Conservation (phyloP, 2,113 vertebrate genomes). For the Pomatorhinus ruficollis region DNA sequence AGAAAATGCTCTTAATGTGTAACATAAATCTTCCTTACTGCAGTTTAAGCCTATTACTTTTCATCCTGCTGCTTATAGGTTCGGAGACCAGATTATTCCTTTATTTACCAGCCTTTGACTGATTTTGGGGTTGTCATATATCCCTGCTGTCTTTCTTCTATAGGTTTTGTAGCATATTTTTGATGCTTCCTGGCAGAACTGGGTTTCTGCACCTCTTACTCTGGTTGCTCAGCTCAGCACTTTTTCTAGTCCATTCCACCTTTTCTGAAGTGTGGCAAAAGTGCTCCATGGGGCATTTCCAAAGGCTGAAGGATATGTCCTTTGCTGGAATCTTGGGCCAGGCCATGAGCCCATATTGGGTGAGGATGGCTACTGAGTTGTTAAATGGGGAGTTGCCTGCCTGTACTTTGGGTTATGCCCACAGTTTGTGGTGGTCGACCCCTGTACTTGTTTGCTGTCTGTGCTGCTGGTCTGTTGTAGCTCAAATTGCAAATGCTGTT, state of each 20-base stretch:
- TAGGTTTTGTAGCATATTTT: not conserved
- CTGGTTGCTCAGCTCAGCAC: not conserved
- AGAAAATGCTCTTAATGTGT: constrained; percentile 21
- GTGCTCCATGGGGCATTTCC: not conserved
- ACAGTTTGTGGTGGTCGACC: not conserved
- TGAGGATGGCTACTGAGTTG: not conserved
- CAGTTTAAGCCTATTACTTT: constrained; percentile 38
- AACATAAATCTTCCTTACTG: constrained; percentile 15
- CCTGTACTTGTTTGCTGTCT: not conserved
- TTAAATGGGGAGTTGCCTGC: not conserved
- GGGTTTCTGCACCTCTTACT: constrained; percentile 1
- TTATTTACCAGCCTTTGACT: constrained; percentile 24
- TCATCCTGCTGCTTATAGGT: constrained; percentile 7
- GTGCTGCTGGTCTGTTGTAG: not conserved
- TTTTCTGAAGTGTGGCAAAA: not conserved
- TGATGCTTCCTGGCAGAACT: constrained; percentile 27
- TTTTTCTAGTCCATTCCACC: not conserved
- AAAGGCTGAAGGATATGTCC: not conserved
- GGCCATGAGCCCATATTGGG: not conserved
- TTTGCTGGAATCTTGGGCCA: not conserved
- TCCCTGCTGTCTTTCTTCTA: not conserved
- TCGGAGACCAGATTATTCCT: constrained; percentile 31
- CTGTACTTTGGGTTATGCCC: not conserved
- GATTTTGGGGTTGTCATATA: not conserved
- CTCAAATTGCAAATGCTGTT: not conserved